Evolutionary conservation across 2,888 invertebrate genomes (phyloP), one percentile per base, ranked within the genome.

Genomic region (Meliscaeva auricollis): DNA sequence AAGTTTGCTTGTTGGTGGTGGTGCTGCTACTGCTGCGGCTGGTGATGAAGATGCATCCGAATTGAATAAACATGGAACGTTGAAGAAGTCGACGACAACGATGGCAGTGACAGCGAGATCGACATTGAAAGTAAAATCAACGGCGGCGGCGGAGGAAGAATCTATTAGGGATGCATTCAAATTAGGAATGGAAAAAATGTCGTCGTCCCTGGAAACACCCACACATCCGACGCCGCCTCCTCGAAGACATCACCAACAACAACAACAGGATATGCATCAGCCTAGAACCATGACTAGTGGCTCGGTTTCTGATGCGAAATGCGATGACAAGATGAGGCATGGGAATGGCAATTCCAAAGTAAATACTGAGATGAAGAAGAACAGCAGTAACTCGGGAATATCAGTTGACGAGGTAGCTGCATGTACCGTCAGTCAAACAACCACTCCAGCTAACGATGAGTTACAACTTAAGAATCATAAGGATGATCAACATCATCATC

Each of bases 91-190:
- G 30, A 26, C 58, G 13, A 38, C n/a, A 66, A 48, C 30, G 46
- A 32, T 60, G 58, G 38, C 66, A 20, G 15, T 9, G 38, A 38
- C 54, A 20, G 30, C 30, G 26, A 26, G 26, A 26, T 26, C 20
- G 62, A 26, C 22, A 41, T 44, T 35, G 52, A 58, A 26, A 26
- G 26, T 26, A 26, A 26, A 26, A 26, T 26, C 26, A 26, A 26
- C 13, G 38, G 38, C 58, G 26, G 26, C 4, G 4, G 26, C 70
- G 50, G 75, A 76, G 62, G 76, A 81, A 73, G 87, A 87, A 84
- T 87, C 88, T 80, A 87, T 88, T 87, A 87, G 85, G 70, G 85
- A 87, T 87, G 90, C 89, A 89, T 88, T 88, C 88, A 88, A 89
- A 89, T 89, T 87, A 88, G 88, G 87, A 81, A 85, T 82, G 84